Evolutionary conservation across 1,140 invertebrate genomes (phyloP), one percentile per base, ranked within the genome.

Genomic region (Panagrolaimus sp.): DNA sequence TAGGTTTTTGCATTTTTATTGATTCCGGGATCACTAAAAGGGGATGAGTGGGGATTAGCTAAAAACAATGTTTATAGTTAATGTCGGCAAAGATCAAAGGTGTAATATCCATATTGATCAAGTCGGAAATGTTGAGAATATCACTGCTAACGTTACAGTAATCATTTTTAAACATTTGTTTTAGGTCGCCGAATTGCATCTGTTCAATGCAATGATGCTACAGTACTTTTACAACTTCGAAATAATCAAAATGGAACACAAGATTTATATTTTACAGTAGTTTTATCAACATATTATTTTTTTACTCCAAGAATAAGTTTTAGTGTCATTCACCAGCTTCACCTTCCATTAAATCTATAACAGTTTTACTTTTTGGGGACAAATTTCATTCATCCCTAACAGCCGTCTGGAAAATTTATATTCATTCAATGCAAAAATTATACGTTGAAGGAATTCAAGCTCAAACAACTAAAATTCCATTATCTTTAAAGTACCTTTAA

Each of bases 371-470:
- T 26, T 58, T 26, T 26, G 21, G 21, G 0, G 52, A 58, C 21
- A 28, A 26, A 12, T 58, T n/a, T 8, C 28, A 28, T 8, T 58
- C 52, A 8, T n/a, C 21, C 5, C 12, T 58, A 26, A 28, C 28
- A 21, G 52, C 52, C 15, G 52, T 21, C 1, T 58, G 52, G 52
- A 21, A 28, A 28, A 58, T 58, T n/a, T n/a, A 5, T 14, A 28
- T 58, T 3, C 52, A 58, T 28, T 58, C 52, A 26, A 28, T 58
- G 8, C 52, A 58, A 17, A 58, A 58, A 58, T 21, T 28, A 12
- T 58, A 58, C 8, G 28, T 58, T 58, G 52, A 58, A 58, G 52
- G 52, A 21, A 24, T 58, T 17, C 52, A 58, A 21, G 28, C 21
- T 58, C 52, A 58, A 21, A 26, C 52, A 21, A 58, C 52, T 17